phyloP scores from a whole-genome alignment of 1,140 invertebrate genomes.

The Dendroctonus valens region DNA sequence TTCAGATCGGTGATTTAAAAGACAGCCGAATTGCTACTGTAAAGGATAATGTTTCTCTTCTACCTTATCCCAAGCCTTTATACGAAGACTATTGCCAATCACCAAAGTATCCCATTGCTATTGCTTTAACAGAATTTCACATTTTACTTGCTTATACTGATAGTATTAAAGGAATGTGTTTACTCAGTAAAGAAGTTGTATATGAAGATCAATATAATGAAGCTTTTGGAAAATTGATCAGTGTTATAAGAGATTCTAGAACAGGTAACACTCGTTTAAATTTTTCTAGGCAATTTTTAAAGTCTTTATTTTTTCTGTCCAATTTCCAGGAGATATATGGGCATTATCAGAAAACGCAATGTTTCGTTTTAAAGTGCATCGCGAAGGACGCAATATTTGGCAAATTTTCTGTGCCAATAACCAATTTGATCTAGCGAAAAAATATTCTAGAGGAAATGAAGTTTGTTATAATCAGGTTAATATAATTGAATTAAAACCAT shows the following conservation, averaged over 20 bases:
- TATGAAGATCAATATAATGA: conserved; percentile 84
- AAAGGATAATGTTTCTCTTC: conserved; percentile 33
- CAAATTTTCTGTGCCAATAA: conserved; percentile 84
- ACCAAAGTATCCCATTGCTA: conserved; percentile 64
- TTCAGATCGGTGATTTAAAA: conserved; percentile 23
- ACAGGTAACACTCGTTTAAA: conserved; percentile 55
- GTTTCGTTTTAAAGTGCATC: conserved; percentile 81
- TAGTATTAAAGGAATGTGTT: conserved; percentile 79
- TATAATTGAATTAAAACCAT: neutral
- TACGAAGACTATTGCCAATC: conserved; percentile 46
- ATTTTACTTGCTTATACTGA: conserved; percentile 80
- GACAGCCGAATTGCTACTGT: conserved; percentile 34
- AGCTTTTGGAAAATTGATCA: conserved; percentile 76
- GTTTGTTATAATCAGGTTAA: conserved; percentile 68
- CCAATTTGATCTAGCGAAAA: conserved; percentile 85
- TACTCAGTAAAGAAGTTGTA: conserved; percentile 83
- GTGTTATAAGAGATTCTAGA: conserved; percentile 77
- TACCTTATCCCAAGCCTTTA: conserved; percentile 43
- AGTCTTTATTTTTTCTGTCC: neutral
- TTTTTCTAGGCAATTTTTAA: no score
- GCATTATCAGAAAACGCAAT: conserved; percentile 79
- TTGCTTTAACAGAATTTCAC: conserved; percentile 90
- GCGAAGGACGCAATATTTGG: conserved; percentile 88
- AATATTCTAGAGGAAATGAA: conserved; percentile 74
- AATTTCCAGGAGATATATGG: conserved; percentile 68